Evolutionary conservation across 1,140 invertebrate genomes (phyloP).

Genomic region (Drosophila sturtevanti): DNA sequence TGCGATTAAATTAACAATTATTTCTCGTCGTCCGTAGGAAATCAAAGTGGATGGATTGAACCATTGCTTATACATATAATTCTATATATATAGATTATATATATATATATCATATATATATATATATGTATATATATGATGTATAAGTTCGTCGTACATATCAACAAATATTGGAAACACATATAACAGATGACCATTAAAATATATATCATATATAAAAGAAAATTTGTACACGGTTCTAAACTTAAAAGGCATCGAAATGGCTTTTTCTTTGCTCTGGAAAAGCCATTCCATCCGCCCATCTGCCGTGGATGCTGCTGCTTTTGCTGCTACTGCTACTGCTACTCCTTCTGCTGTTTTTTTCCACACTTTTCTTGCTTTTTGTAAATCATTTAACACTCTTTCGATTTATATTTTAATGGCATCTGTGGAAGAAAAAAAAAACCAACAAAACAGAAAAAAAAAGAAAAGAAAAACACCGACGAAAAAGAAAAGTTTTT

Average conservation of each 20-base stretch:
- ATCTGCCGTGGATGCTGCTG: background rate
- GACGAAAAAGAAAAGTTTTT: slow-evolving; percentile 2
- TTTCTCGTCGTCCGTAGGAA: too few relatives aligned
- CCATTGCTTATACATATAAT: too few relatives aligned
- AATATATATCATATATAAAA: background rate
- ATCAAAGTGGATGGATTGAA: too few relatives aligned
- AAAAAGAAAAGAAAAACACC: background rate
- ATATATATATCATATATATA: background rate
- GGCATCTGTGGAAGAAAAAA: slow-evolving; percentile 44
- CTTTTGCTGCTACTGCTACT: slow-evolving; percentile 4
- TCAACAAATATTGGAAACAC: background rate
- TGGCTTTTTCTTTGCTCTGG: slow-evolving; percentile 38
- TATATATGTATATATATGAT: too few relatives aligned
- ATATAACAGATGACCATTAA: background rate
- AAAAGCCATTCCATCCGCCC: background rate
- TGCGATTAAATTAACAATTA: too few relatives aligned
- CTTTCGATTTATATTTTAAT: slow-evolving; percentile 78
- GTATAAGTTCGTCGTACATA: too few relatives aligned
- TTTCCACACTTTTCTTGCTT: slow-evolving; percentile 8
- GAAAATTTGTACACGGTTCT: slow-evolving; percentile 22
- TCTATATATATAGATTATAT: too few relatives aligned
- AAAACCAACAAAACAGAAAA: slow-evolving; percentile 20
- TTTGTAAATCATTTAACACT: slow-evolving; percentile 76
- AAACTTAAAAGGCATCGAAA: slow-evolving; percentile 48
- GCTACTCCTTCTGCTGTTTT: background rate